A percentile compares a stretch with the other conserved stretches of the same genome.
Conservation (phyloP, 2,797 vertebrate species). For the Falco novaeseelandiae region DNA sequence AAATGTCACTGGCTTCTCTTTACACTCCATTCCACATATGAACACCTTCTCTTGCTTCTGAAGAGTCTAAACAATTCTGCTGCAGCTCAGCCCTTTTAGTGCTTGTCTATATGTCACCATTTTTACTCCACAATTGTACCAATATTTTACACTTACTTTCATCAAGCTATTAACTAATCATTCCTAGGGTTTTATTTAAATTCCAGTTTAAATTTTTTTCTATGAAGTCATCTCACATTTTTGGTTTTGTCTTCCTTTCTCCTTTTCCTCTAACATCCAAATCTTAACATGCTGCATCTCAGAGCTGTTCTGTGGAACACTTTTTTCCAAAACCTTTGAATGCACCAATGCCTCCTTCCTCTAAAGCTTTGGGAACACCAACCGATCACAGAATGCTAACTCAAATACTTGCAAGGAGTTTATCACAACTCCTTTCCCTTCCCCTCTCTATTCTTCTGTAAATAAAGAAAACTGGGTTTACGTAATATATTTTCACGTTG, state of each 20-base stretch:
- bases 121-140: background rate
- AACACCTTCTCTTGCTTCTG: background rate
- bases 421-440: background rate
- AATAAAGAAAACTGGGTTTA: background rate
- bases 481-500: background rate
- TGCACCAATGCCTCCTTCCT: background rate
- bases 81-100: background rate
- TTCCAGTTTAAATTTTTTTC: background rate
- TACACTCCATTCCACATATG: constrained; percentile 12
- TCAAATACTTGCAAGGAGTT: background rate
- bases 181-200: background rate
- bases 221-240: background rate
- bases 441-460: background rate
- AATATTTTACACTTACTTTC: background rate
- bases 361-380: background rate
- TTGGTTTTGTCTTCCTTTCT: background rate
- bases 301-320: background rate
- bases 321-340: background rate
- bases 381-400: background rate
- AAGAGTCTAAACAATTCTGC: background rate
- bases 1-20: constrained; percentile 54
- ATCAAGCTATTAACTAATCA: background rate
- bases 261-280: background rate
- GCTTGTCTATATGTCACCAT: background rate
- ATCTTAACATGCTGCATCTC: background rate